phyloP scores from a whole-genome alignment of 1,140 invertebrate species.

The Nephila pilipes region DNA sequence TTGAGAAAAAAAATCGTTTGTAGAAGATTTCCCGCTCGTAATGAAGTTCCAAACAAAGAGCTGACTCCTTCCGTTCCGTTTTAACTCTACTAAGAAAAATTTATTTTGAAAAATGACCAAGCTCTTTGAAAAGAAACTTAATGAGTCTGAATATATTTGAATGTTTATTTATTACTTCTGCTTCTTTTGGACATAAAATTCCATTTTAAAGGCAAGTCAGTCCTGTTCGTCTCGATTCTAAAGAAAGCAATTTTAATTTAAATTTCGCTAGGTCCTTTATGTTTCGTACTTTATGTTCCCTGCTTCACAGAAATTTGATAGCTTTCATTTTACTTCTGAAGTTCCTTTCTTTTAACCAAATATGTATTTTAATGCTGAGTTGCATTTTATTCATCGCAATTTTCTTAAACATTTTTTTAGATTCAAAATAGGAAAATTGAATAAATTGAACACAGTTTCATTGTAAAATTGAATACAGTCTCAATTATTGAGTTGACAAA shows the following conservation, averaged over 20 bases:
- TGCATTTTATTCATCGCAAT: too few relatives aligned
- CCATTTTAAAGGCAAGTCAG: not conserved
- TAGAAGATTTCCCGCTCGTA: not conserved
- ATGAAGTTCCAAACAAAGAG: slow-evolving; percentile 30
- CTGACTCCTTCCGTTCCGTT: not conserved
- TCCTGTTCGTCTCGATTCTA: not conserved
- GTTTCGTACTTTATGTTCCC: too few relatives aligned
- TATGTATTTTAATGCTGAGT: too few relatives aligned
- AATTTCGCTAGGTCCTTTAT: too few relatives aligned
- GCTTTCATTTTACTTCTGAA: too few relatives aligned
- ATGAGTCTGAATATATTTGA: slow-evolving; percentile 37
- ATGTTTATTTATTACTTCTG: slow-evolving; percentile 19
- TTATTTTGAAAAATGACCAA: not conserved
- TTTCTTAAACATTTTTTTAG: too few relatives aligned
- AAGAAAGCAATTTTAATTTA: not conserved
- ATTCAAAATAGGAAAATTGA: too few relatives aligned
- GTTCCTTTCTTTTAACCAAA: too few relatives aligned
- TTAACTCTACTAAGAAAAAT: not conserved
- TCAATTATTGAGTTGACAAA: too few relatives aligned
- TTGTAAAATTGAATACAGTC: too few relatives aligned
- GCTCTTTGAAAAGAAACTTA: not conserved
- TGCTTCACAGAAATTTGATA: too few relatives aligned
- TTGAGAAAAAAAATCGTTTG: slow-evolving; percentile 3
- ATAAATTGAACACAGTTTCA: too few relatives aligned
- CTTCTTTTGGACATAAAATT: not conserved